Percentiles rank a stretch among this genome's conserved stretches.
Conservation (phyloP, 1,140 invertebrate species). For the Scaptodrosophila lebanonensis region DNA sequence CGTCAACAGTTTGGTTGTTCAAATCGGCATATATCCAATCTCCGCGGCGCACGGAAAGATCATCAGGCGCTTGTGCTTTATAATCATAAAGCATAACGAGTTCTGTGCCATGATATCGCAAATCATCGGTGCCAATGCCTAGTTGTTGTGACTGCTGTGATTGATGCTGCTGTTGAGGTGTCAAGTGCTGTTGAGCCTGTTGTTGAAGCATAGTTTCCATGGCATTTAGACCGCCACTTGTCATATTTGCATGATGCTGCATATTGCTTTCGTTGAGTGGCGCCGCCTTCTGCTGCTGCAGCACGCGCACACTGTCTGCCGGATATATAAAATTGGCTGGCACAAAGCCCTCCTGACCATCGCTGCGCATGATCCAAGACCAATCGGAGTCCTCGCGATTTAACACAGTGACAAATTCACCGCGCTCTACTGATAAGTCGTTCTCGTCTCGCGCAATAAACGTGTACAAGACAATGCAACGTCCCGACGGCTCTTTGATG, state of each 20-base stretch:
- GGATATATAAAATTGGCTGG: slow-evolving; percentile 96
- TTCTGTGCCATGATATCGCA: slow-evolving; percentile 89
- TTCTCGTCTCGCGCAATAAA: slow-evolving; percentile 96
- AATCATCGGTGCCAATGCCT: slow-evolving; percentile 79
- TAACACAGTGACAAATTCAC: slow-evolving; percentile 95
- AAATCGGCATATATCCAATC: slow-evolving; percentile 97
- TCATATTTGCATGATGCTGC: slow-evolving; percentile 47
- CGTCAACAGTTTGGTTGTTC: slow-evolving; percentile 94
- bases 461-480: slow-evolving; percentile 94
- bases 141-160: slow-evolving; percentile 64
- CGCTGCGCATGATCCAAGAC: slow-evolving; percentile 95
- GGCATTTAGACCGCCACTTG: slow-evolving; percentile 33
- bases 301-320: slow-evolving; percentile 87
- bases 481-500: slow-evolving; percentile 92
- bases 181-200: slow-evolving; percentile 37
- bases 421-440: slow-evolving; percentile 94
- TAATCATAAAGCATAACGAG: slow-evolving; percentile 96
- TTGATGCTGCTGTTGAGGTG: slow-evolving; percentile 10
- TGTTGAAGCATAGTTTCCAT: slow-evolving; percentile 50
- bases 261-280: slow-evolving; percentile 40
- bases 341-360: slow-evolving; percentile 96
- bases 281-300: slow-evolving; percentile 61
- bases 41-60: slow-evolving; percentile 90
- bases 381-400: slow-evolving; percentile 96
- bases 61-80: slow-evolving; percentile 95